Percentiles rank a stretch among this genome's conserved stretches.
These are phyloP conservation scores for Drosophila atripex DNA, from an alignment of 2,888 invertebrate genomes.

Conservation along the genomic window DNA sequence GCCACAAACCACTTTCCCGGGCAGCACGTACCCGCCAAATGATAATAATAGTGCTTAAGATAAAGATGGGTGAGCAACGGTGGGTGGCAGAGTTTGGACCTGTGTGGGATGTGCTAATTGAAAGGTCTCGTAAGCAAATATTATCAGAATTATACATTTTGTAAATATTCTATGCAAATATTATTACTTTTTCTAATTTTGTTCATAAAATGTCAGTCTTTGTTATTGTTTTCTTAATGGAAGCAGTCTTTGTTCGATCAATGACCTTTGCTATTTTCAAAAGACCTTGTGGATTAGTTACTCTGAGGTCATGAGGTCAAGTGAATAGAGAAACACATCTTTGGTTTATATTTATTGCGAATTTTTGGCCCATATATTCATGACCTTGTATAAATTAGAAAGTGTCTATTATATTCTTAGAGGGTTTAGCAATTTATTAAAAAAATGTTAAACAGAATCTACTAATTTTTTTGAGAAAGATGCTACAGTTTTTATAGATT, in stretches of 20 bases:
- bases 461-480: no score
- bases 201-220: background rate
- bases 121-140: background rate
- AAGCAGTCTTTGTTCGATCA: background rate
- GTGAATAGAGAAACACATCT: background rate
- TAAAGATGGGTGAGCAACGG: slow-evolving; percentile 12
- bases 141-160: background rate
- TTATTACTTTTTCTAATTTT: background rate
- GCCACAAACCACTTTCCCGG: slow-evolving; percentile 5
- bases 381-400: no score
- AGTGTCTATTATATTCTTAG: no score
- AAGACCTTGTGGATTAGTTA: background rate
- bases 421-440: no score
- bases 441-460: no score
- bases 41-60: background rate
- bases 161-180: background rate
- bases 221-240: background rate
- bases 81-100: slow-evolving; percentile 8
- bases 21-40: slow-evolving; percentile 12
- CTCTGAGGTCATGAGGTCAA: background rate
- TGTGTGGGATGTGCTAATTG: slow-evolving; percentile 11
- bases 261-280: background rate
- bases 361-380: no score
- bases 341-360: background rate
- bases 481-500: background rate